Percentiles rank a stretch among this genome's conserved stretches.
phyloP scores from a whole-genome alignment of 2,113 vertebrate genomes.

The Ictalurus furcatus region DNA sequence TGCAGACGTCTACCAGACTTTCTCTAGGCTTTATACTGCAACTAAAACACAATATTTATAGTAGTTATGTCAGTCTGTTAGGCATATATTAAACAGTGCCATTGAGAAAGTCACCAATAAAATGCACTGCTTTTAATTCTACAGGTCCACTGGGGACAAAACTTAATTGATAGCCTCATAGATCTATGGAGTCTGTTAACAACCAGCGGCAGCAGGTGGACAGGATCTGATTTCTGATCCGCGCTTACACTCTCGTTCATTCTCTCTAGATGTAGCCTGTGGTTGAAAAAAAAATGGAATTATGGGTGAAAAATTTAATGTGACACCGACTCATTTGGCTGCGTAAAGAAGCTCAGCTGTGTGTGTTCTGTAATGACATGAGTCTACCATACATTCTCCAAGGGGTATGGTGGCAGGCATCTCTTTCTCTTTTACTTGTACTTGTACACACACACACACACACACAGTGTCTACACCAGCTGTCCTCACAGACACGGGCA shows the following conservation, averaged over 20 bases:
- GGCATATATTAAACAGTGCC: neutral
- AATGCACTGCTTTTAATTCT: neutral
- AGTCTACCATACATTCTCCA: conserved; percentile 30
- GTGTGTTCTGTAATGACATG: conserved; percentile 12
- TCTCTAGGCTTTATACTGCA: neutral
- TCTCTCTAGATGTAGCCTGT: neutral
- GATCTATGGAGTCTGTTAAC: neutral
- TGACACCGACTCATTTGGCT: conserved; percentile 42
- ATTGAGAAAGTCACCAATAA: neutral
- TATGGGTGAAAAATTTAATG: conserved; percentile 34
- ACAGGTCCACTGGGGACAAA: neutral
- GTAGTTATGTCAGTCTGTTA: neutral
- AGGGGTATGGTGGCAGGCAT: conserved; percentile 17
- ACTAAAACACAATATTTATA: neutral
- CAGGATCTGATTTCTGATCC: conserved; percentile 17
- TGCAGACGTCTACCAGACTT: neutral
- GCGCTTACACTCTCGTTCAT: neutral
- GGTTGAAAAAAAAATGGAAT: conserved; percentile 17
- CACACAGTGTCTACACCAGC: conserved; percentile 6
- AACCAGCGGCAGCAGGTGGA: conserved; percentile 14
- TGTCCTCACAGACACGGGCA: conserved; percentile 30
- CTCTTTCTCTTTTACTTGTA: neutral
- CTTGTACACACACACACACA: neutral
- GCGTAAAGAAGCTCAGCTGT: conserved; percentile 24
- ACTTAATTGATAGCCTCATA: neutral